These are phyloP conservation scores for Acrobeloides nanus DNA, from an alignment of 2,888 invertebrate genomes.

Conservation along the genomic window DNA sequence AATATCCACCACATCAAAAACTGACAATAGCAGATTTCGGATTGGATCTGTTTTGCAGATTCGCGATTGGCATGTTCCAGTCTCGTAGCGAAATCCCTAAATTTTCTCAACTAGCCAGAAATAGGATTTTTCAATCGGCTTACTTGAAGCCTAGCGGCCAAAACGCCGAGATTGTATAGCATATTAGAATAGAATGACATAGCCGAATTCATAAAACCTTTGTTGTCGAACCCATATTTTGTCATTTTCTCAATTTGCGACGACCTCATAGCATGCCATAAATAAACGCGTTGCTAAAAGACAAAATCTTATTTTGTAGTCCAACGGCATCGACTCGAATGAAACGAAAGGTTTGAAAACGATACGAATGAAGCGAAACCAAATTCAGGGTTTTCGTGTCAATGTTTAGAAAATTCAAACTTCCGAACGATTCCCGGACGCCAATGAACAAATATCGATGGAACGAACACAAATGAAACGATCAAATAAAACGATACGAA, in stretches of 20 bases:
- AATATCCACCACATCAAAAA: constrained; percentile 24
- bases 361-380: too few species aligned
- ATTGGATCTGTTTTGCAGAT: constrained; percentile 17
- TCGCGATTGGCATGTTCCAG: constrained; percentile 3
- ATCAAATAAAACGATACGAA: too few species aligned
- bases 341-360: too few species aligned
- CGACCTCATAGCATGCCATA: constrained; percentile 11
- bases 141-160: constrained; percentile 27
- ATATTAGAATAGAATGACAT: constrained; percentile 28
- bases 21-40: constrained; percentile 20
- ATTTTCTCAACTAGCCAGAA: too few species aligned
- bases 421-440: too few species aligned
- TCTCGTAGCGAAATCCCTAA: constrained; percentile 21
- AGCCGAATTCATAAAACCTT: constrained; percentile 24
- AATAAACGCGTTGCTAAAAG: constrained; percentile 9
- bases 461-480: too few species aligned
- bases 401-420: too few species aligned
- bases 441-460: too few species aligned
- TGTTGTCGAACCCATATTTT: constrained; percentile 26
- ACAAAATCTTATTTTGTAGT: neutral
- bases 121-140: constrained; percentile 1
- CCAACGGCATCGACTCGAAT: too few species aligned
- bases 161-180: constrained; percentile 29
- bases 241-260: constrained; percentile 30
- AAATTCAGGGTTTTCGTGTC: too few species aligned